These are phyloP conservation scores for Esox masquinongy DNA, from an alignment of 2,797 vertebrate species.

Conservation along the genomic window DNA sequence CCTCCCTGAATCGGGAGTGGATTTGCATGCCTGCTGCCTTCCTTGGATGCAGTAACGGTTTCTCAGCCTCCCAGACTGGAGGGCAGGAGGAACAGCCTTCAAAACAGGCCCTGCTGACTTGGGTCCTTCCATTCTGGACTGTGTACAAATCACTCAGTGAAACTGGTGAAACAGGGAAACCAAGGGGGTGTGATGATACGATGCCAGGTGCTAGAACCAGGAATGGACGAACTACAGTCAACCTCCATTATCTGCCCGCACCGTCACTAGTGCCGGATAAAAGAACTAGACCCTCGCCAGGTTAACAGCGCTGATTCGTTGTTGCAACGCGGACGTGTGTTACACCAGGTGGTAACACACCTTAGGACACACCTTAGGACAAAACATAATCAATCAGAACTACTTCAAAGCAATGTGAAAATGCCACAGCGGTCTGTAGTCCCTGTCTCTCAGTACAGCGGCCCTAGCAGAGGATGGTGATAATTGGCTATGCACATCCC, in stretches of 20 bases:
- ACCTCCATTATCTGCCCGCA: not conserved
- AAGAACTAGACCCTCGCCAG: not conserved
- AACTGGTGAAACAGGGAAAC: not conserved
- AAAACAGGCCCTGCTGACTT: not conserved
- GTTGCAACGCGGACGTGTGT: not conserved
- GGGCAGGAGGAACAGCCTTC: not conserved
- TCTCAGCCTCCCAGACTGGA: not conserved
- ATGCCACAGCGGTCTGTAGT: not conserved
- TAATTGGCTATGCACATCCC: too few species aligned
- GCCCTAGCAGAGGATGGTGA: too few species aligned
- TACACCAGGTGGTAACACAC: not conserved
- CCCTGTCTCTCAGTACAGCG: too few species aligned
- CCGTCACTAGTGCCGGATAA: not conserved
- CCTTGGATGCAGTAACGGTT: slow-evolving; percentile 28
- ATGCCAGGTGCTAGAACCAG: not conserved
- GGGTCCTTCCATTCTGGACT: too few species aligned
- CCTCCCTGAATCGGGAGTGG: slow-evolving; percentile 10
- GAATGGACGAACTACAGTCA: not conserved
- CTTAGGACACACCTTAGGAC: too few species aligned
- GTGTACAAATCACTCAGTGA: not conserved
- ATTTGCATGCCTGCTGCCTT: slow-evolving; percentile 30
- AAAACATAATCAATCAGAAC: not conserved
- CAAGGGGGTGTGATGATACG: not conserved
- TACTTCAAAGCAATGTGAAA: not conserved
- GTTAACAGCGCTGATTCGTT: not conserved